Conservation (phyloP, 2,888 invertebrate species). For the Epinotia demarniana region DNA sequence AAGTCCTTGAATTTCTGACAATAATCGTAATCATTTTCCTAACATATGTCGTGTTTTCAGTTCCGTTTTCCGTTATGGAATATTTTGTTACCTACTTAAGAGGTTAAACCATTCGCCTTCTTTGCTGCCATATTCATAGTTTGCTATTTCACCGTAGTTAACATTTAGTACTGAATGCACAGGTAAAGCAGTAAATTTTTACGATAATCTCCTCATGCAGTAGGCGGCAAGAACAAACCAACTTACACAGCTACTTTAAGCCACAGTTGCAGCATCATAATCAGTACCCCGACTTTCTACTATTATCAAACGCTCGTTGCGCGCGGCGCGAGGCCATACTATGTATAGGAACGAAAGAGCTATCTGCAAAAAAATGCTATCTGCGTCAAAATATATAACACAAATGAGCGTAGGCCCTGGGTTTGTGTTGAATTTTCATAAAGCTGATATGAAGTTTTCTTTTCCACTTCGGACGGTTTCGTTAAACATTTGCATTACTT, state of each 20-base stretch:
- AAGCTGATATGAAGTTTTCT: no score
- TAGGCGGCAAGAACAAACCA: conserved; percentile 61
- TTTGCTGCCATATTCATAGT: conserved; percentile 13
- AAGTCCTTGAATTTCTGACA: no score
- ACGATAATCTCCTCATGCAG: conserved; percentile 71
- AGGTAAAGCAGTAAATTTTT: conserved; percentile 69
- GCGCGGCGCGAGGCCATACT: no score
- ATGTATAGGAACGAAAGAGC: no score
- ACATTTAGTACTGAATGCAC: conserved; percentile 54
- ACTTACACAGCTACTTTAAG: conserved; percentile 40
- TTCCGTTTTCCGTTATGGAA: neutral
- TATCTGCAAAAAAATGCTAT: no score
- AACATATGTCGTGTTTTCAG: neutral
- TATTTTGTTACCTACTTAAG: neutral
- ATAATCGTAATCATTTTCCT: no score
- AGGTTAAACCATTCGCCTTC: neutral
- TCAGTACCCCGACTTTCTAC: conserved; percentile 3
- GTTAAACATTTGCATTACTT: no score
- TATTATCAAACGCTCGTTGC: no score
- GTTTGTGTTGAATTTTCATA: no score
- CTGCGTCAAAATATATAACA: no score
- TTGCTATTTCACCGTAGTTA: conserved; percentile 20
- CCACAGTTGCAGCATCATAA: conserved; percentile 9
- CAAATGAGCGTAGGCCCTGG: no score
- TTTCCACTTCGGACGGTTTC: no score